Evolutionary conservation across 2,888 invertebrate species (phyloP).

Genomic region (Perizoma flavofasciatum): DNA sequence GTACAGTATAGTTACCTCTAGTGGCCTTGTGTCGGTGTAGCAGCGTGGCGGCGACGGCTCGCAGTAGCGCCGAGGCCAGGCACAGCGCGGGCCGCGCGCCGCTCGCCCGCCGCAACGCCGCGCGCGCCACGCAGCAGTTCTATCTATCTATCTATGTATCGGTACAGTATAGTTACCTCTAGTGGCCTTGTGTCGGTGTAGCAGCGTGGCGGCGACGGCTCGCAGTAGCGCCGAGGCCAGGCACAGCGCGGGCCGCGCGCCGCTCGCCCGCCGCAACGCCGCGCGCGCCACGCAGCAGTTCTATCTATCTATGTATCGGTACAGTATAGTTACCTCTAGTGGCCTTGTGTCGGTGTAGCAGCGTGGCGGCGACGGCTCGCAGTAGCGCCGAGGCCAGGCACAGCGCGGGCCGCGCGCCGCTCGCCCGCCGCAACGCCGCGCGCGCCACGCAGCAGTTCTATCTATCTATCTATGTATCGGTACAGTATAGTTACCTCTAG

Average conservation of each 20-base stretch:
- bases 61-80: conserved; percentile 73
- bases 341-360: conserved; percentile 91
- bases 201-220: conserved; percentile 89
- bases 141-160: conserved; percentile 54
- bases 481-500: conserved; percentile 13
- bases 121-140: conserved; percentile 92
- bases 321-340: conserved; percentile 37
- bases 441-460: conserved; percentile 92
- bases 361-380: conserved; percentile 88
- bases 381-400: conserved; percentile 75
- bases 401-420: conserved; percentile 80
- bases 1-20: conserved; percentile 10
- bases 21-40: conserved; percentile 90
- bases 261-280: conserved; percentile 89
- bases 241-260: conserved; percentile 74
- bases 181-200: conserved; percentile 89
- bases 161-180: conserved; percentile 11
- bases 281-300: conserved; percentile 93
- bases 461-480: not conserved
- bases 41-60: conserved; percentile 89
- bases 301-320: conserved; percentile 50
- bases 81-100: conserved; percentile 79
- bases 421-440: conserved; percentile 90
- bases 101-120: conserved; percentile 88
- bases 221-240: conserved; percentile 74